Base-by-base conservation (phyloP, 2,113 vertebrate species). In the Sporophila hypoxantha region DNA sequence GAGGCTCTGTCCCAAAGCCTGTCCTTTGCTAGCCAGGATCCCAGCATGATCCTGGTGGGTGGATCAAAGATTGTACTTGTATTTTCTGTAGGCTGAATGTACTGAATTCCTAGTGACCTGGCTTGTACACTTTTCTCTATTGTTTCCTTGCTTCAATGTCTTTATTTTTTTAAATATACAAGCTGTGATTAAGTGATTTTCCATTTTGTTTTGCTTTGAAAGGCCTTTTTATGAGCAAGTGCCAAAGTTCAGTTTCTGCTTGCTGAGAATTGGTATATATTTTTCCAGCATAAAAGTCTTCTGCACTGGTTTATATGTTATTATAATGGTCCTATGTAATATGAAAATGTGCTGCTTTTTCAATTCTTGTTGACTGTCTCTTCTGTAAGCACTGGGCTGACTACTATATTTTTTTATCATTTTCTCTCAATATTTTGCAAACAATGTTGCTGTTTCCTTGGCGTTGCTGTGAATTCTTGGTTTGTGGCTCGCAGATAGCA, bases 231-330 rank as follows among this genome's bases (percentile, higher is more conserved):
- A 93, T 94, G 93, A 96, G 89, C 90, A 91, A 95, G 97, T 97
- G 97, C 97, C 97, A 97, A 97, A 95, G 95, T 96, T 93, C 88
- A 85, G 84, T 89, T 95, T 89, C 93, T 94, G 96, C 96, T 96
- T 92, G 83, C 95, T 87, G 82, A 92, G 78, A 88, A 88, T 75
- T 11, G 82, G 92, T 70, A 78, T 75, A 37, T 22, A 81, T 91
- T 93, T 93, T 82, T 86, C 73, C 93, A 88, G 32, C 76, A 59
- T 77, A 86, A 89, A 78, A 91, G 76, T 95, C 92, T 89, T 83
- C 90, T 91, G 88, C 53, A 70, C 91, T 92, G 79, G 91, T 93
- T 92, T 94, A 76, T 87, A 27, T 74, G 93, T 88, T 83, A 83
- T 32, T 85, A 79, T 75, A 53, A 82, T 57, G 74, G 93, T 95